Evolutionary conservation across 2,113 vertebrate genomes (phyloP).

Genomic region (Solea solea): DNA sequence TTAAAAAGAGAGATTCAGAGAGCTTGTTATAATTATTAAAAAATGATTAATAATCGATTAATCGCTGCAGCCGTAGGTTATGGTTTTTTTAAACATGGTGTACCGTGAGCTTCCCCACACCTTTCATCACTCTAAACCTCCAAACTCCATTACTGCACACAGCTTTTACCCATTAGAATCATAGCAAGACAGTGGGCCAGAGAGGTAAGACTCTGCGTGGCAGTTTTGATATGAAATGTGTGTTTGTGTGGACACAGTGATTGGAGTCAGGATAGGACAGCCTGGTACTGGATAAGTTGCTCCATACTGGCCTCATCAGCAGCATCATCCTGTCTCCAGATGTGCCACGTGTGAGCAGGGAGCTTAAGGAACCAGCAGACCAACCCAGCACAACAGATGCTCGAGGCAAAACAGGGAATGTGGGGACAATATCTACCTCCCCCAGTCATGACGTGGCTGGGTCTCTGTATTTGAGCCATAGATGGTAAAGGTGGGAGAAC

Average conservation of each 20-base stretch:
- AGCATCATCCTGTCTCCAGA: slow-evolving; percentile 81
- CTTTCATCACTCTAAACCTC: slow-evolving; percentile 15
- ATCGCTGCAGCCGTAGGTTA: too few species aligned
- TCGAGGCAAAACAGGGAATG: slow-evolving; percentile 66
- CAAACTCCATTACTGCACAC: slow-evolving; percentile 11
- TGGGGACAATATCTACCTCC: slow-evolving; percentile 66
- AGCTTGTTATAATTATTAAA: too few species aligned
- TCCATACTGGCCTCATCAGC: slow-evolving; percentile 58
- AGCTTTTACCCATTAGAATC: slow-evolving; percentile 49
- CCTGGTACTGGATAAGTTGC: slow-evolving; percentile 65
- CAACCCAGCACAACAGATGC: slow-evolving; percentile 75
- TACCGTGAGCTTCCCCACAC: too few species aligned
- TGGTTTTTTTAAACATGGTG: too few species aligned
- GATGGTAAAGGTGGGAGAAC: slow-evolving; percentile 30
- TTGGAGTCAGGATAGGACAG: slow-evolving; percentile 48
- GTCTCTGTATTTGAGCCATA: slow-evolving; percentile 51
- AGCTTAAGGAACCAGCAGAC: slow-evolving; percentile 64
- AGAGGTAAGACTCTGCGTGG: slow-evolving; percentile 30
- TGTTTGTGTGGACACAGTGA: slow-evolving; percentile 1
- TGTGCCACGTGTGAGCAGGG: slow-evolving; percentile 81
- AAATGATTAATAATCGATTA: too few species aligned
- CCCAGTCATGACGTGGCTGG: slow-evolving; percentile 55
- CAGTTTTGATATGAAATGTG: slow-evolving; percentile 14
- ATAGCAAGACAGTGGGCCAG: slow-evolving; percentile 29
- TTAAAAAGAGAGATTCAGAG: too few species aligned